A percentile compares a stretch with the other conserved stretches of the same genome.
Evolutionary conservation across 2,113 vertebrate species (phyloP).

Genomic region (Dunckerocampus dactyliophorus): DNA sequence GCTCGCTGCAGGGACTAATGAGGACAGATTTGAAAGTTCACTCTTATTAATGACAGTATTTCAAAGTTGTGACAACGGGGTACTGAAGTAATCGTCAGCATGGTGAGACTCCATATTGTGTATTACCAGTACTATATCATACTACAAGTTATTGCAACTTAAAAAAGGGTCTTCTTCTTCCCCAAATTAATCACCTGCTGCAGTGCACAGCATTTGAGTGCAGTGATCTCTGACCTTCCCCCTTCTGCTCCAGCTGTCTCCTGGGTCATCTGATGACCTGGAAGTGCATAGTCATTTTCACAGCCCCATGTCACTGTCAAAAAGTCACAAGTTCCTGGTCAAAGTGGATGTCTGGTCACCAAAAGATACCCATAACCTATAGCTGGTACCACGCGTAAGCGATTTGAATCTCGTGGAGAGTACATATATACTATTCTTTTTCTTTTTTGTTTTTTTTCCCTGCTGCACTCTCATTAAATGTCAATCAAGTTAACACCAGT

Average conservation of each 20-base stretch:
- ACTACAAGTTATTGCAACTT: too few relatives aligned
- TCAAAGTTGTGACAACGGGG: background rate
- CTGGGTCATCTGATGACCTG: constrained; percentile 41
- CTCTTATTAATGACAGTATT: background rate
- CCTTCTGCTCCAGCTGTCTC: constrained; percentile 25
- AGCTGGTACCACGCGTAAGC: constrained; percentile 10
- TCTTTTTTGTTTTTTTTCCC: constrained; percentile 32
- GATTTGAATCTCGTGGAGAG: constrained; percentile 16
- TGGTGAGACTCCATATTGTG: too few relatives aligned
- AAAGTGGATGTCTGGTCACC: background rate
- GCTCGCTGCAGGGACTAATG: background rate
- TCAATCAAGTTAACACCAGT: constrained; percentile 63
- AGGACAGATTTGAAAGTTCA: too few relatives aligned
- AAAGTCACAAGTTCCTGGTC: too few relatives aligned
- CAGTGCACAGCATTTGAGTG: constrained; percentile 1
- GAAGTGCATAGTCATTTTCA: constrained; percentile 7
- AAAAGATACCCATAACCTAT: background rate
- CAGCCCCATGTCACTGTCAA: background rate
- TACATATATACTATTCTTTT: constrained; percentile 19
- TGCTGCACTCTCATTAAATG: constrained; percentile 62
- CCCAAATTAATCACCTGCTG: constrained; percentile 16
- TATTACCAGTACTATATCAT: too few relatives aligned
- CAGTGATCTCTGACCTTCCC: background rate
- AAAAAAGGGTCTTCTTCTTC: background rate
- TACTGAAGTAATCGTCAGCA: too few relatives aligned